These are phyloP conservation scores for Epinotia brunnichana DNA, from an alignment of 2,888 invertebrate genomes.

Conservation along the genomic window DNA sequence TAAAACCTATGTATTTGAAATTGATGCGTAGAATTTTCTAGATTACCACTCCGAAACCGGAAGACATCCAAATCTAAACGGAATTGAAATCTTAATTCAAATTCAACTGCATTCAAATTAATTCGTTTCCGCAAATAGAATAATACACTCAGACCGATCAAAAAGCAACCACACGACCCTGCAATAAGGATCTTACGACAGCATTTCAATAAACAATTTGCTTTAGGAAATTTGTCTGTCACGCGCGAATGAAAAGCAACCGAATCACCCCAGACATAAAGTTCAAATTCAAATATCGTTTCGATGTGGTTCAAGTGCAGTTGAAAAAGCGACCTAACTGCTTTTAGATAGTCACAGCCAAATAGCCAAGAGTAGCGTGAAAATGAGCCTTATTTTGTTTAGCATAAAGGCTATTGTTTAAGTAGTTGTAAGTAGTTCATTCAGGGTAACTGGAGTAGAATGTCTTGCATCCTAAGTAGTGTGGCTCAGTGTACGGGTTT, in stretches of 20 bases:
- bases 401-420: slow-evolving; percentile 9
- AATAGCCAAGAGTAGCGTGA: background rate
- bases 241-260: background rate
- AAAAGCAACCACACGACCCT: background rate
- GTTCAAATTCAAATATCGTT: background rate
- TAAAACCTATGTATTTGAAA: background rate
- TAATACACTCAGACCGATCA: background rate
- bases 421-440: slow-evolving; percentile 21
- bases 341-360: background rate
- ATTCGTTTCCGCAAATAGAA: background rate
- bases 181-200: background rate
- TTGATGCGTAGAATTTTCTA: background rate
- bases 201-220: background rate
- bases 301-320: background rate
- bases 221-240: slow-evolving; percentile 8
- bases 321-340: slow-evolving; percentile 15
- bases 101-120: slow-evolving; percentile 31
- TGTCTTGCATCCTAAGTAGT: slow-evolving; percentile 14
- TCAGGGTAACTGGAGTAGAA: slow-evolving; percentile 26
- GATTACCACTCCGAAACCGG: slow-evolving; percentile 24
- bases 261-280: background rate
- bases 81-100: slow-evolving; percentile 37
- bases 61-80: slow-evolving; percentile 32
- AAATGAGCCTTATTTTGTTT: background rate
- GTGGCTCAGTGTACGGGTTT: slow-evolving; percentile 10